A percentile compares a stretch with the other conserved stretches of the same genome.
Evolutionary conservation across 1,140 invertebrate species (phyloP).

Genomic region (Acyrthosiphon pisum): DNA sequence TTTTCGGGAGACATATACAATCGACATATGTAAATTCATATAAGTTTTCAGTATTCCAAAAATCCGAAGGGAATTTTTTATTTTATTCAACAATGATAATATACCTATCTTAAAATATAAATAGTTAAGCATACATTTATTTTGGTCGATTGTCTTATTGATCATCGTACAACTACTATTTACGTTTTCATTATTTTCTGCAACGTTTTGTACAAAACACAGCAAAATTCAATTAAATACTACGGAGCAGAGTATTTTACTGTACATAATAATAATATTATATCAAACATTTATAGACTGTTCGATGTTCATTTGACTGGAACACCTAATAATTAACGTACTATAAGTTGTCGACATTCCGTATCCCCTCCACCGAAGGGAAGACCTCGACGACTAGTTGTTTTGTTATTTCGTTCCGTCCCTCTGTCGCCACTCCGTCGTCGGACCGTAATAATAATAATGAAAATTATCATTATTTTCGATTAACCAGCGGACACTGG

Average conservation of each 20-base stretch:
- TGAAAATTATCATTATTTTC: constrained; percentile 29
- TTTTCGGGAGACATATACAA: background rate
- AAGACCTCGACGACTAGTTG: background rate
- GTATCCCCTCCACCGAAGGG: background rate
- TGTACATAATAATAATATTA: background rate
- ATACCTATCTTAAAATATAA: background rate
- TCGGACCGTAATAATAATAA: background rate
- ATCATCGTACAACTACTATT: no score
- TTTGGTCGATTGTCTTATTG: background rate
- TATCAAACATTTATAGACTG: background rate
- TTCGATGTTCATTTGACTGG: background rate
- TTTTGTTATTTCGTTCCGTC: background rate
- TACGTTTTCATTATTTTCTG: background rate
- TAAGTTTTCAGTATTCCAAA: background rate
- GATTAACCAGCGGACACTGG: background rate
- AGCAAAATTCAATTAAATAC: background rate
- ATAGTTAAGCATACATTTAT: background rate
- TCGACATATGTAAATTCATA: background rate
- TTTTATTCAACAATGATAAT: background rate
- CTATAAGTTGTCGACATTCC: background rate
- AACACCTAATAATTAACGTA: background rate
- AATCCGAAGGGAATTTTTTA: background rate
- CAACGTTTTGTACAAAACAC: background rate
- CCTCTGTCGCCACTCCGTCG: background rate
- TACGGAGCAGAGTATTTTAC: background rate